A percentile compares a stretch with the other conserved stretches of the same genome.
Conservation (phyloP, 2,113 vertebrate species). For the human (Homo sapiens) region GRCh38 chr22:27619001-27619500, state of each 20-base stretch:
- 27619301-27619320: neutral
- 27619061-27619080: neutral
- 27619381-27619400: neutral
- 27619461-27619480: neutral
- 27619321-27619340: neutral
- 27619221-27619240: neutral
- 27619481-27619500: neutral
- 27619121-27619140: neutral
- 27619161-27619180: rapidly evolving
- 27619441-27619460: neutral
- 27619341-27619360: neutral
- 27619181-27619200: rapidly evolving
- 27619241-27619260: neutral
- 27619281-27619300: neutral
- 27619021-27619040: neutral
- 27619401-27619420: neutral
- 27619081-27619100: neutral
- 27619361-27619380: neutral
- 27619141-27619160: neutral
- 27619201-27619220: neutral
- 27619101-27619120: neutral
- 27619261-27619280: neutral
- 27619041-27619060: constrained; percentile 29
- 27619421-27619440: neutral
- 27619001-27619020: constrained; percentile 48